Evolutionary conservation across 37 sponge, comb jelly and placozoan species (phyloP).

Genomic region (Cladorhizidae sp.): DNA sequence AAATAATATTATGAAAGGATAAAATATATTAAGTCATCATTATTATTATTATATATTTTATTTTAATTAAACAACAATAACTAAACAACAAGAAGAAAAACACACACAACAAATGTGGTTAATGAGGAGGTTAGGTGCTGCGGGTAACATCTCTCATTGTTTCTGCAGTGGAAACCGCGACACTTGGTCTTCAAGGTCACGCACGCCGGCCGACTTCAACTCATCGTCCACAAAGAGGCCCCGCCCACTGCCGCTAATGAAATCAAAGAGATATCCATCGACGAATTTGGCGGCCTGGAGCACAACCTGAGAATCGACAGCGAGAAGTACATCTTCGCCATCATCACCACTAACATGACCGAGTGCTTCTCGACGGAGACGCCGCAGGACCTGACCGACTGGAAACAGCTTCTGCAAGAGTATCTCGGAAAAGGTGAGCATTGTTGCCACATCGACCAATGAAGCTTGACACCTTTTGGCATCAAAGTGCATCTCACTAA

Average conservation of each 20-base stretch:
- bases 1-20: no score
- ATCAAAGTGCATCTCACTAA: no score
- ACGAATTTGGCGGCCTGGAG: constrained; percentile 60
- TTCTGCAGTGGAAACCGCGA: constrained; percentile 47
- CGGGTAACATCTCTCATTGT: no score
- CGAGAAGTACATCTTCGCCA: constrained; percentile 56
- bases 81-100: no score
- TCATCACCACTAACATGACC: constrained; percentile 44
- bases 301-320: constrained; percentile 32
- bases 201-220: constrained; percentile 44
- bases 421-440: constrained; percentile 66
- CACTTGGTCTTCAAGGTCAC: constrained; percentile 58
- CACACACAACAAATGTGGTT: no score
- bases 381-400: constrained; percentile 22
- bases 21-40: no score
- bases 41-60: no score
- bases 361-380: constrained; percentile 61
- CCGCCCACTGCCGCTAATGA: constrained; percentile 45
- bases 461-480: no score
- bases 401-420: constrained; percentile 51
- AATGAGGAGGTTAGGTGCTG: no score
- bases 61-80: no score
- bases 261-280: constrained; percentile 53
- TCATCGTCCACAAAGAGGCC: constrained; percentile 50
- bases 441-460: not conserved